Evolutionary conservation across 2,113 vertebrate species (phyloP), one percentile per base, ranked within the genome.

Genomic region (Bucco capensis): DNA sequence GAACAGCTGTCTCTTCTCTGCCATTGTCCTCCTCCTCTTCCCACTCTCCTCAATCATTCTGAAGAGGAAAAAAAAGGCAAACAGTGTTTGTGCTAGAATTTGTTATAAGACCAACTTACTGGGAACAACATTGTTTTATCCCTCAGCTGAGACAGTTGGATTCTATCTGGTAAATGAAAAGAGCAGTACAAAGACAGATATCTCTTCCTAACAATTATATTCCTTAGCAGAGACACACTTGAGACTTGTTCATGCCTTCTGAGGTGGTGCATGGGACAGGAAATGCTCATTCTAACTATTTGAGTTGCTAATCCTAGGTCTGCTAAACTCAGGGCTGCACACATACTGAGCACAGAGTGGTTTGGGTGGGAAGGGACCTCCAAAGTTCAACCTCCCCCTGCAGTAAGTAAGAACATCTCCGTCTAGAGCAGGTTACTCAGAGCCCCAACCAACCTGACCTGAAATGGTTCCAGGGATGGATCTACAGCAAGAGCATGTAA

Each of bases 11-110:
- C 99, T 98, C 98, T 99, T 99, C 98, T 99, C 99, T 50, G 99
- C 99, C 98, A 98, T 98, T 80, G 98, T 98, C 97, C 99, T 99
- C 95, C 97, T 96, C 97, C 98, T 98, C 96, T 99, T 99, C 72
- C 98, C 98, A 94, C 99, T 98, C 96, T 99, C 99, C 96, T 99
- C 99, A 97, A 99, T 99, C 99, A 99, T 99, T 65, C 99, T 99
- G 96, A 38, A 88, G 94, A 96, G 90, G 40, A 42, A 94, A 47
- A 96, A 93, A 93, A 93, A 1, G 46, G 78, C 78, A 94, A 88
- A 89, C 42, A 44, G 49, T 49, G 80, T 54, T 89, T 86, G 73
- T 90, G 89, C 19, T 10, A 6, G 15, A n/a, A 76, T 21, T 77
- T 79, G 57, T 1, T 14, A 33, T 40, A 44, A 19, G 76, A 83